Evolutionary conservation across 2,113 vertebrate genomes (phyloP).

Genomic region (Engystomops pustulosus): DNA sequence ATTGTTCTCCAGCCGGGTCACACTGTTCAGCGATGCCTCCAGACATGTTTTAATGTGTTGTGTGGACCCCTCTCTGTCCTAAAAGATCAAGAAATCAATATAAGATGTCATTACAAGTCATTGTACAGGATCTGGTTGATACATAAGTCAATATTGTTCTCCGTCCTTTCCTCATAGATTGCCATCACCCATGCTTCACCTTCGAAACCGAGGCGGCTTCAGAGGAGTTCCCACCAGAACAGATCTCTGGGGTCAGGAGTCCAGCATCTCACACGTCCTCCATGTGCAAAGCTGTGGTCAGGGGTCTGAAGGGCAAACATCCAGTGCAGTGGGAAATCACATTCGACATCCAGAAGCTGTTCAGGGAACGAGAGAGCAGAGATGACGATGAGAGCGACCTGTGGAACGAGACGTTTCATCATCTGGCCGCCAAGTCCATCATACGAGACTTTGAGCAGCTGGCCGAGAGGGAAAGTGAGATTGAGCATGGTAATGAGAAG

Average conservation of each 20-base stretch:
- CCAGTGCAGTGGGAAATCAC: constrained; percentile 85
- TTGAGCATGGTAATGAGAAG: constrained; percentile 81
- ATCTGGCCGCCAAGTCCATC: constrained; percentile 89
- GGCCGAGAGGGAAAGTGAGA: constrained; percentile 84
- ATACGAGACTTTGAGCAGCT: constrained; percentile 93
- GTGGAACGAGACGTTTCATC: constrained; percentile 94
- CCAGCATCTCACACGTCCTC: constrained; percentile 58
- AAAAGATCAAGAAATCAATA: background rate
- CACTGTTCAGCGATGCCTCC: background rate
- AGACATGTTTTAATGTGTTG: background rate
- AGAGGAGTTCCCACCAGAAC: constrained; percentile 63
- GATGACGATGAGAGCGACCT: constrained; percentile 77
- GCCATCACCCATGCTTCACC: constrained; percentile 75
- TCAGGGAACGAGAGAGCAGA: constrained; percentile 73
- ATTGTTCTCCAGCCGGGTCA: background rate
- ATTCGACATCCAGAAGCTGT: constrained; percentile 83
- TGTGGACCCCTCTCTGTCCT: background rate
- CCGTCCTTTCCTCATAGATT: constrained; percentile 61
- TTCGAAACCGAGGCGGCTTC: constrained; percentile 67
- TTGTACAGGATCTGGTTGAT: background rate
- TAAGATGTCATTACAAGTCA: background rate
- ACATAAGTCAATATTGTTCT: background rate
- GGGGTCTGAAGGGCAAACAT: constrained; percentile 81
- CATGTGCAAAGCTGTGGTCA: constrained; percentile 86
- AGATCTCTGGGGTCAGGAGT: fast-evolving